Conservation (phyloP, 2,113 vertebrate genomes). For the Sebastes fasciatus region DNA sequence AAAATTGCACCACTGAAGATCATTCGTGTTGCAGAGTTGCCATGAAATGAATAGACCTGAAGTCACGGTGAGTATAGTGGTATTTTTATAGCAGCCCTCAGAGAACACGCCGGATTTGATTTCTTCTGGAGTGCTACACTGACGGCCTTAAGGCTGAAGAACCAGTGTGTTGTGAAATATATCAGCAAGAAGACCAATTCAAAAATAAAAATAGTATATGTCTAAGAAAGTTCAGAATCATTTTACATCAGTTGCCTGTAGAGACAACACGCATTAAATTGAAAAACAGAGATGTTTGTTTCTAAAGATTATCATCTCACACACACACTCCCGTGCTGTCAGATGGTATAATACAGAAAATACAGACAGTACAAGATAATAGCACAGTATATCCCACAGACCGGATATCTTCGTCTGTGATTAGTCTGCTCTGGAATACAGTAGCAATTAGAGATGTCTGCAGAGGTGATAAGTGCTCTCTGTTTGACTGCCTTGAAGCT, state of each 20-base stretch:
- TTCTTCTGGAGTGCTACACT: conserved; percentile 39
- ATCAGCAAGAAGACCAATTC: conserved; percentile 13
- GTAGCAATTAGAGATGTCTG: conserved; percentile 60
- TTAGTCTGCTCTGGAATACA: conserved; percentile 31
- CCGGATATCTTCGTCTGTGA: conserved; percentile 18
- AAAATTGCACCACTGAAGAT: neutral
- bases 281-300: neutral
- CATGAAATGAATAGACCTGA: conserved; percentile 45
- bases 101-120: conserved; percentile 39
- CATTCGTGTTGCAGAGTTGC: conserved; percentile 15
- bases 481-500: conserved; percentile 42
- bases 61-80: conserved; percentile 9
- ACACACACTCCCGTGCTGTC: neutral
- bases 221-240: conserved; percentile 2
- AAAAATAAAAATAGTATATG: conserved; percentile 25
- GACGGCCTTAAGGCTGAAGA: conserved; percentile 21
- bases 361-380: conserved; percentile 9
- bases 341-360: neutral
- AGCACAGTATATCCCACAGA: conserved; percentile 1
- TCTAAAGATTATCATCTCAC: no score
- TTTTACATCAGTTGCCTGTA: neutral
- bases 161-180: conserved; percentile 27
- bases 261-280: neutral
- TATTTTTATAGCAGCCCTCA: conserved; percentile 30
- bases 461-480: conserved; percentile 52